Conservation (phyloP, 2,113 vertebrate species). For the Albula goreensis region DNA sequence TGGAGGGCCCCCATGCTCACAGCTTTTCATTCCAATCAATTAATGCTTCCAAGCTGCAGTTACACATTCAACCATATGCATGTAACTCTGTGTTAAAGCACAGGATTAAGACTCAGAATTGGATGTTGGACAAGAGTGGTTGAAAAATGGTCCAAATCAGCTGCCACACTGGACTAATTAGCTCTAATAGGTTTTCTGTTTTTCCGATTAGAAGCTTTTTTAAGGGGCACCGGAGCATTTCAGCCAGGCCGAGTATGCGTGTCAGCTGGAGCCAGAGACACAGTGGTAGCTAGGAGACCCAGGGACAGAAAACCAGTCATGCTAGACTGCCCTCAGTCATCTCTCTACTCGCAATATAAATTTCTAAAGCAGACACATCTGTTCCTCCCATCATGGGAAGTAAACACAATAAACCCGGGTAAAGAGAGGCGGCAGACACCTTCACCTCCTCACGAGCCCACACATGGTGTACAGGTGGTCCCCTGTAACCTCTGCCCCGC, state of each 20-base stretch:
- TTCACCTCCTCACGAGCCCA: not conserved
- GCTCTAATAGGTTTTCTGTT: not conserved
- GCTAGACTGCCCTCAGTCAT: not conserved
- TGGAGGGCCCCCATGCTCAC: too few species aligned
- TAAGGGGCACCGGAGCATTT: not conserved
- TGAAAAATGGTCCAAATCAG: not conserved
- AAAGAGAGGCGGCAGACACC: conserved; percentile 22
- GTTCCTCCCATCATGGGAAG: conserved; percentile 16
- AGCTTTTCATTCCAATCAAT: too few species aligned
- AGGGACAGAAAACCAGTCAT: not conserved
- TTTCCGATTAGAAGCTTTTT: not conserved
- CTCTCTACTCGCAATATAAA: not conserved
- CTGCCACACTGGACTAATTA: not conserved
- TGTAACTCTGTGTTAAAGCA: too few species aligned
- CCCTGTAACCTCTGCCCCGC: not conserved
- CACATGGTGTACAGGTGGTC: conserved; percentile 19
- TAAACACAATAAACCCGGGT: conserved; percentile 11
- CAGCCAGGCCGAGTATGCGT: not conserved
- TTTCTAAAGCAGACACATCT: conserved; percentile 4
- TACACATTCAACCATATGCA: too few species aligned
- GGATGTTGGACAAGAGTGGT: not conserved
- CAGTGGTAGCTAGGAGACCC: not conserved
- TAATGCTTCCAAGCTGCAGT: too few species aligned
- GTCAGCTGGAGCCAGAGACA: not conserved
- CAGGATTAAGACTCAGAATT: not conserved